Evolutionary conservation across 2,888 invertebrate species (phyloP), one percentile per base, ranked within the genome.

Genomic region (Pachycephus smyrnensis): DNA sequence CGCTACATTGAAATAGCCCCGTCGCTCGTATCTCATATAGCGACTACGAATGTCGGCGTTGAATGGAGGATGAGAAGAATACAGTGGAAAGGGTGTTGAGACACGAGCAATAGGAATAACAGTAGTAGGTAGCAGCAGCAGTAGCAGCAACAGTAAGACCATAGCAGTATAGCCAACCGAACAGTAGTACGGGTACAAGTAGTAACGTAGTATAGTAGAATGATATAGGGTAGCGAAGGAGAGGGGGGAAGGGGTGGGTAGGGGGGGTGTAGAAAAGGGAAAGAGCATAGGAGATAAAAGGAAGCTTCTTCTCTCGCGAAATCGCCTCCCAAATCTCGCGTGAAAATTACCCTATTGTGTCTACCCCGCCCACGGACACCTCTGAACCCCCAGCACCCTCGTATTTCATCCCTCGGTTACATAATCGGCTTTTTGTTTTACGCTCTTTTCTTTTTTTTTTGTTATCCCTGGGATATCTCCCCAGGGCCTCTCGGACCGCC

Each of bases 271-370:
- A 74, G 69, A 55, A 68, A 76, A 79, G 79, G 78, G 37, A 37
- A 37, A 37, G 37, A 37, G 23, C 23, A 55, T 55, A 55, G 55
- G 9, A 55, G 55, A 55, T 55, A 55, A 55, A 55, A 31, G 71
- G 71, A 33, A 71, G 71, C 82, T 80, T 81, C 74, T 82, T 85
- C 86, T 87, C 86, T 83, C 88, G 88, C 86, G 86, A 89, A 88
- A 90, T 90, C 91, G 89, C 89, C 88, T 90, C 88, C 89, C 90
- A 91, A 91, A 91, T 91, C 91, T 91, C 91, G 91, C 91, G 91
- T 91, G 91, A 91, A 91, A 91, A 91, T 91, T 91, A 91, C 91
- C 91, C 91, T 88, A 91, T 91, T 91, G 91, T 90, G 83, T 84
- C 79, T 76, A 76, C 73, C 80, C 69, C 79, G 77, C 74, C 82